phyloP scores from a whole-genome alignment of 2,797 vertebrate species.

The Natrix natrix region DNA sequence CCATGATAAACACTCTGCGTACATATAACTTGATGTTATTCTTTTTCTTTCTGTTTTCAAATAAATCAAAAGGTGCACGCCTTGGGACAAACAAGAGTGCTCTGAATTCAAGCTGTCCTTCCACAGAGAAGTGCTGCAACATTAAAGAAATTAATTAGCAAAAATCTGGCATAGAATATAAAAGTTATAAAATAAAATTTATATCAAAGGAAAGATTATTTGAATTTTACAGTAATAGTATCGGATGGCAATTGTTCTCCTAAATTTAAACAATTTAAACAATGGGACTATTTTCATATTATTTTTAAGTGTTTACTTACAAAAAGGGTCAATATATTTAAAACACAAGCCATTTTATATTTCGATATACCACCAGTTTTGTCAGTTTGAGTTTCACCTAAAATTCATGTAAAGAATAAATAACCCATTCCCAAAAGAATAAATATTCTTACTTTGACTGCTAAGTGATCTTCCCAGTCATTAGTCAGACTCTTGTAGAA shows the following conservation, averaged over 20 bases:
- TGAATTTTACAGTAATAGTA: background rate
- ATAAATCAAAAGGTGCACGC: slow-evolving; percentile 87
- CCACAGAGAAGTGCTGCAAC: slow-evolving; percentile 84
- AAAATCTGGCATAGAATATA: background rate
- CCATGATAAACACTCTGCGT: slow-evolving; percentile 96
- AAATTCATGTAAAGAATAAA: background rate
- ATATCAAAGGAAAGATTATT: background rate
- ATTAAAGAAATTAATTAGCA: background rate
- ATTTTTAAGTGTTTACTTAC: background rate
- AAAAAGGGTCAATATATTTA: background rate
- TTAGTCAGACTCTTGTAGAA: slow-evolving; percentile 96
- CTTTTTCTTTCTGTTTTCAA: slow-evolving; percentile 91
- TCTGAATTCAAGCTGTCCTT: slow-evolving; percentile 90
- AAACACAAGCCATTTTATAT: background rate
- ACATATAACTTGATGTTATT: slow-evolving; percentile 96
- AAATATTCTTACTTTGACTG: slow-evolving; percentile 80
- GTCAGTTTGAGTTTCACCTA: background rate
- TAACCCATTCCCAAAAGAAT: background rate
- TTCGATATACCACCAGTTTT: background rate
- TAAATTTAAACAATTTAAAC: background rate
- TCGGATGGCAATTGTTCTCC: background rate
- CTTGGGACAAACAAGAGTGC: slow-evolving; percentile 88
- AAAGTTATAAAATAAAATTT: background rate
- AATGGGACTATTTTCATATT: background rate
- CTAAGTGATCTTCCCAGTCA: slow-evolving; percentile 96